A percentile compares a stretch with the other conserved stretches of the same genome.
Evolutionary conservation across 2,797 vertebrate species (phyloP).

Genomic region (Pristis pectinata): DNA sequence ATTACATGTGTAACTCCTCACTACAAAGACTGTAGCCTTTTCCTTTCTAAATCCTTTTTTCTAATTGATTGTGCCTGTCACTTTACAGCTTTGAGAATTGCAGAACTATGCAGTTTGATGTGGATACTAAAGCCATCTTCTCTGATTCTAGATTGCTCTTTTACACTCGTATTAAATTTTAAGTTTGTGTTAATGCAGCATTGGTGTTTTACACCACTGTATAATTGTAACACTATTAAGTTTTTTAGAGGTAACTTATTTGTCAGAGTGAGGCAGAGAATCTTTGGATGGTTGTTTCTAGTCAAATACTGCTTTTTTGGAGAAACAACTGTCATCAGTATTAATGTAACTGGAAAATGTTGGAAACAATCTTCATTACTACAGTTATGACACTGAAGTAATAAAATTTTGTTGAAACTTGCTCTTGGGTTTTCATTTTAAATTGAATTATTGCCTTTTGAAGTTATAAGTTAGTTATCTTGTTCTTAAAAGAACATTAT

Average conservation of each 20-base stretch:
- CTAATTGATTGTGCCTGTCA: not conserved
- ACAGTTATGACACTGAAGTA: not conserved
- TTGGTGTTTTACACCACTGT: not conserved
- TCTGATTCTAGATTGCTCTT: not conserved
- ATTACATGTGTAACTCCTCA: not conserved
- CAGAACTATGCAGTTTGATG: slow-evolving; percentile 15
- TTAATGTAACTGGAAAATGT: slow-evolving; percentile 15
- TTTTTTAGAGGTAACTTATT: slow-evolving; percentile 11
- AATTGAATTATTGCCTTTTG: not conserved
- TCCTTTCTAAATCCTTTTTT: not conserved
- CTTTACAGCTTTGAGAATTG: not conserved
- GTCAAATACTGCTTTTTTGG: not conserved
- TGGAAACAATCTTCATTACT: not conserved
- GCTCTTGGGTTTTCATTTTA: slow-evolving; percentile 13
- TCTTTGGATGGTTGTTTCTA: slow-evolving; percentile 2
- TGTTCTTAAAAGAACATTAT: not conserved
- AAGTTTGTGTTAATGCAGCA: not conserved
- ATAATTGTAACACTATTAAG: not conserved
- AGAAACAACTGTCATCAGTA: not conserved
- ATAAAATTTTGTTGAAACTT: slow-evolving; percentile 30
- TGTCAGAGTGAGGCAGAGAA: not conserved
- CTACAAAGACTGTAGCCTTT: not conserved
- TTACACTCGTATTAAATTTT: not conserved
- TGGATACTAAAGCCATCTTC: not conserved
- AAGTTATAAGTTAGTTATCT: not conserved